A percentile compares a stretch with the other conserved stretches of the same genome.
Evolutionary conservation across 1,140 invertebrate genomes (phyloP).

Genomic region (Hylaeus anthracinus): DNA sequence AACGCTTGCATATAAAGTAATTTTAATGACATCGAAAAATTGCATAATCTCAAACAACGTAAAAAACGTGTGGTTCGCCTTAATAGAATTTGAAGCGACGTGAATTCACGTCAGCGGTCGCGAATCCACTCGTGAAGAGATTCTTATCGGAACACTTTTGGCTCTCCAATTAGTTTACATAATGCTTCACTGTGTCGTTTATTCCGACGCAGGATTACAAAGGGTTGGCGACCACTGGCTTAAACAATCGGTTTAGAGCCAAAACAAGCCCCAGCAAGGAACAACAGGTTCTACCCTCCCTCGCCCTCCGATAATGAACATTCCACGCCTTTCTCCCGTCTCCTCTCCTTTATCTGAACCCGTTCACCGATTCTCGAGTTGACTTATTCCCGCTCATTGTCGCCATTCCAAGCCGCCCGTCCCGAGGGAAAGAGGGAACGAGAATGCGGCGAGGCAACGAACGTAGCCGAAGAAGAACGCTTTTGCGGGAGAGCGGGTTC

Average conservation of each 20-base stretch:
- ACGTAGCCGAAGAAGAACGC: slow-evolving; percentile 21
- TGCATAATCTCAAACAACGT: no score
- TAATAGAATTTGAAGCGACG: no score
- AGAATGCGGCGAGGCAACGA: slow-evolving; percentile 21
- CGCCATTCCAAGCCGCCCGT: slow-evolving; percentile 64
- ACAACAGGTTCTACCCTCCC: slow-evolving; percentile 13
- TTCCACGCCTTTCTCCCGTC: slow-evolving; percentile 19
- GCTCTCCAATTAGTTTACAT: no score
- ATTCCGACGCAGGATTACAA: no score
- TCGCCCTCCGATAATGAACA: slow-evolving; percentile 27
- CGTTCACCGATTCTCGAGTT: slow-evolving; percentile 63
- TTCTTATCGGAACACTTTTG: no score
- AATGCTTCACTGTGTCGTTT: no score
- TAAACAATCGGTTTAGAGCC: slow-evolving; percentile 1
- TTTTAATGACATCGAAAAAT: no score
- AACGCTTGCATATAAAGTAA: no score
- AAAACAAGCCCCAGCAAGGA: background rate
- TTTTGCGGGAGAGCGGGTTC: slow-evolving; percentile 53
- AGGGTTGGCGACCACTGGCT: background rate
- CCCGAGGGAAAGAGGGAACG: slow-evolving; percentile 39
- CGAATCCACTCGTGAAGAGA: no score
- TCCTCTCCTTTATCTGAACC: slow-evolving; percentile 12
- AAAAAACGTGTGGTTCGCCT: no score
- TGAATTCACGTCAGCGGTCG: no score
- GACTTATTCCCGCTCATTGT: slow-evolving; percentile 74